These are phyloP conservation scores for Heliangelus exortis DNA, from an alignment of 2,797 vertebrate species.

Conservation along the genomic window DNA sequence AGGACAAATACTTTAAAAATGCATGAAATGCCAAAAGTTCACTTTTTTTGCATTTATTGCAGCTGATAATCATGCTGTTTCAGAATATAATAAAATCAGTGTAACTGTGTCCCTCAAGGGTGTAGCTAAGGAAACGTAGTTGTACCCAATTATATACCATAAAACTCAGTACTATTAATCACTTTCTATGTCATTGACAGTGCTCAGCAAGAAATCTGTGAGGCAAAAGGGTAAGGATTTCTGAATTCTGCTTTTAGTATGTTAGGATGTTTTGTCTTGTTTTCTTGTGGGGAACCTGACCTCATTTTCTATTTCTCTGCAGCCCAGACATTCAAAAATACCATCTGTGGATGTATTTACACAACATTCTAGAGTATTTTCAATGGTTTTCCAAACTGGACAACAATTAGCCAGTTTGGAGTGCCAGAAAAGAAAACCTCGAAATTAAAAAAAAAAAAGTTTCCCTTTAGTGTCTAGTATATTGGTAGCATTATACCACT, in stretches of 20 bases:
- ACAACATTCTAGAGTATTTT: not conserved
- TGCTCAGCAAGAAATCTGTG: not conserved
- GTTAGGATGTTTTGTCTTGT: not conserved
- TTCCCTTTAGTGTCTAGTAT: not conserved
- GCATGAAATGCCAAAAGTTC: not conserved
- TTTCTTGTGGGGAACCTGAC: not conserved
- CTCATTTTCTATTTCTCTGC: not conserved
- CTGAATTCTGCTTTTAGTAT: not conserved
- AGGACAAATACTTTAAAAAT: not conserved
- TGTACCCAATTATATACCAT: not conserved
- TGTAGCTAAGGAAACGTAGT: not conserved
- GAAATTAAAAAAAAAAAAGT: not conserved
- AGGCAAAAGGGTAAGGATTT: not conserved
- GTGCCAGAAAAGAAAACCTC: not conserved
- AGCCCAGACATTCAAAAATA: not conserved
- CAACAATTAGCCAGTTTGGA: not conserved
- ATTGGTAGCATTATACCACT: not conserved
- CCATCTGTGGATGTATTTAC: not conserved
- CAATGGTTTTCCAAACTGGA: not conserved
- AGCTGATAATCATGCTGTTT: not conserved
- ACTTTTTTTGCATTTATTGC: not conserved
- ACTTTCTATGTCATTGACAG: not conserved
- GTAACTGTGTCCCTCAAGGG: not conserved
- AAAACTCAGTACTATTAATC: not conserved
- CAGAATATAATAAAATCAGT: not conserved